Evolutionary conservation across 1,140 invertebrate species (phyloP), one percentile per base, ranked within the genome.

Genomic region (Oreohelix idahoensis): DNA sequence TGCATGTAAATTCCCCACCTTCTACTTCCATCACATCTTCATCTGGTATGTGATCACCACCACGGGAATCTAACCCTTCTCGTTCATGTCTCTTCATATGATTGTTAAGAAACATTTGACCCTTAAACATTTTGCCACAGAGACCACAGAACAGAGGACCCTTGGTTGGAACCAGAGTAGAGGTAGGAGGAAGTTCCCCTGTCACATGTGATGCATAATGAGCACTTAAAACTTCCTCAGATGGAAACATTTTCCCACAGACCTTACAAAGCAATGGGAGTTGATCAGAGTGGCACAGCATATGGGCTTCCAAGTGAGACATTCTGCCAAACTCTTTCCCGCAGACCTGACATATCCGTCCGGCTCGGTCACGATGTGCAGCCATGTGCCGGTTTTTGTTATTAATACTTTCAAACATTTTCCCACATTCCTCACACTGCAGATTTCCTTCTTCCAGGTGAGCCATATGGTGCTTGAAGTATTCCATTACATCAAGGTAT

Each of bases 51-150:
- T 83, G 36, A 76, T 82, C 71, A 26, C 71, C 51, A 38, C 80
- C 71, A 10, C 71, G n/a, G 17, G 80, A 73, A 66, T 75, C 51
- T 23, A 82, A 26, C n/a, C 71, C 80, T 71, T 71, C 79, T 35
- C 79, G 45, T 45, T 82, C 80, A 82, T 85, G 84, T 15, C 76
- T 79, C 42, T 85, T 85, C 84, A 85, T 85, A 69, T 85, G 84
- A 69, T 85, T 82, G 20, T 82, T 74, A 32, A 85, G 74, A 71
- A 79, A 85, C 39, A 79, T 53, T 66, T 85, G 84, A 38, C 80
- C 78, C n/a, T 82, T 82, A 75, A 85, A 85, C 71, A 85, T 83
- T 73, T 83, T 83, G 0, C 84, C 84, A 76, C 81, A 83, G 23
- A 85, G 74, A 0, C 84, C 84, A 80, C 84, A 85, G 20, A 85